A percentile compares a stretch with the other conserved stretches of the same genome.
phyloP scores from a whole-genome alignment of 2,797 vertebrate species.

The Taeniopygia guttata region DNA sequence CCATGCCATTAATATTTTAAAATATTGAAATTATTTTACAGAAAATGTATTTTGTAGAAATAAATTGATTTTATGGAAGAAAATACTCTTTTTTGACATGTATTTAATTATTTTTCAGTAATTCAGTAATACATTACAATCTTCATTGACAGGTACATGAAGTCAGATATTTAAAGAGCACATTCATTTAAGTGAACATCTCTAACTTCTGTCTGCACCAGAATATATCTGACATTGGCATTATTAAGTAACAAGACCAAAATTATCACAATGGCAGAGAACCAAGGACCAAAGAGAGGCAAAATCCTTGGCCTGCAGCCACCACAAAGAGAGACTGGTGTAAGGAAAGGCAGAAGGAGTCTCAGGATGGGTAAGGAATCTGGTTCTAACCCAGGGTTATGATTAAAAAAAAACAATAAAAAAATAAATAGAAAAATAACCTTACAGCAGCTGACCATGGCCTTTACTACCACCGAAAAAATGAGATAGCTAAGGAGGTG shows the following conservation, averaged over 20 bases:
- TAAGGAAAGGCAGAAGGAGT: not conserved
- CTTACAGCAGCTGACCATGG: not conserved
- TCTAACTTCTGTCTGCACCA: not conserved
- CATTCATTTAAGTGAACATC: not conserved
- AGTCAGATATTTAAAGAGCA: not conserved
- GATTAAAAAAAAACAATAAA: not conserved
- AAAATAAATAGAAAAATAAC: not conserved
- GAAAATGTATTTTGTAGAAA: not conserved
- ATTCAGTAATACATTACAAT: not conserved
- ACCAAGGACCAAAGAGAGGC: not conserved
- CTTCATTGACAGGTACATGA: not conserved
- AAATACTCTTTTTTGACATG: not conserved
- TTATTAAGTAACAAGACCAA: not conserved
- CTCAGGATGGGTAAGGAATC: not conserved
- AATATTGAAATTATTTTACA: not conserved
- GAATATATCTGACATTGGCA: not conserved
- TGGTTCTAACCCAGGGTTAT: not conserved
- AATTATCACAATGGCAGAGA: not conserved
- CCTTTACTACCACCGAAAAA: not conserved
- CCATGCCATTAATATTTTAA: not conserved
- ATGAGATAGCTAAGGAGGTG: not conserved
- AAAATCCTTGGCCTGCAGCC: not conserved
- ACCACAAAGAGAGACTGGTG: not conserved
- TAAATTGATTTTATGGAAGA: not conserved
- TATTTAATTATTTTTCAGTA: not conserved